Evolutionary conservation across 2,888 invertebrate genomes (phyloP).

Genomic region (Amphipoea oculea): DNA sequence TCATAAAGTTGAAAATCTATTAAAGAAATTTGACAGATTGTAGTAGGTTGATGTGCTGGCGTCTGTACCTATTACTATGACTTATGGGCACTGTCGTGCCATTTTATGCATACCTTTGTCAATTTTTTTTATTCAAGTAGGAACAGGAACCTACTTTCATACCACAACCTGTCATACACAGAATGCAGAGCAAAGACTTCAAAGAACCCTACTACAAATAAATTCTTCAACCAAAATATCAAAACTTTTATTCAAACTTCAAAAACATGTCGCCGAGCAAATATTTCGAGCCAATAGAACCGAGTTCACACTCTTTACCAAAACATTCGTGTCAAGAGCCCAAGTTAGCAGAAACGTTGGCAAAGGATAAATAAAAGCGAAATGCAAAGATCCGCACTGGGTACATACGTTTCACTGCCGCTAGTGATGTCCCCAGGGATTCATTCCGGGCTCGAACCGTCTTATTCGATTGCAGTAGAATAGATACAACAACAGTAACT

Average conservation of each 20-base stretch:
- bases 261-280: constrained; percentile 66
- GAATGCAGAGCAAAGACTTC: not conserved
- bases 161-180: not conserved
- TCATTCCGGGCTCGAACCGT: constrained; percentile 62
- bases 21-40: too few species aligned
- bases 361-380: constrained; percentile 72
- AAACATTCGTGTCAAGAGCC: constrained; percentile 75
- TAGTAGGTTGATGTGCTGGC: too few species aligned
- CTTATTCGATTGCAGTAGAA: constrained; percentile 40
- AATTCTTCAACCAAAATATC: constrained; percentile 48
- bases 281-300: constrained; percentile 75
- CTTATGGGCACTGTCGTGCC: not conserved
- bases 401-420: constrained; percentile 52
- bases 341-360: constrained; percentile 67
- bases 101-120: not conserved
- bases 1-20: too few species aligned
- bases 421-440: constrained; percentile 66
- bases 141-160: accelerated
- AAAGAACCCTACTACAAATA: constrained; percentile 45
- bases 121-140: not conserved
- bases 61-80: not conserved
- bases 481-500: constrained; percentile 20
- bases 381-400: constrained; percentile 66
- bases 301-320: constrained; percentile 71
- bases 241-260: constrained; percentile 46